These are phyloP conservation scores for Conus betulinus DNA, from an alignment of 1,140 invertebrate species.

Conservation along the genomic window DNA sequence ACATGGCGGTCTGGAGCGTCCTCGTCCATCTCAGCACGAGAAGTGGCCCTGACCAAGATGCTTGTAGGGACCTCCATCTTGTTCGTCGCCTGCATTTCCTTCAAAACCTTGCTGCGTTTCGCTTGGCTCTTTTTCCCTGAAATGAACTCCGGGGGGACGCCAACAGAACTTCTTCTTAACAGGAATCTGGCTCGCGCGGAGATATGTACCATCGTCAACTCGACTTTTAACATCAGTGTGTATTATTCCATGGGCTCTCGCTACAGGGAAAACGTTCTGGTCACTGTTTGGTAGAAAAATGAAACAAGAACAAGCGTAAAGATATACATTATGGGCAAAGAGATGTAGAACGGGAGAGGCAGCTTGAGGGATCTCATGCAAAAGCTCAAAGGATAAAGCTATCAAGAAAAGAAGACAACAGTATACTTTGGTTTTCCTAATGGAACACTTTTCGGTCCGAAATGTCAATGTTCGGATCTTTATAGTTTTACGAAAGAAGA, in stretches of 20 bases:
- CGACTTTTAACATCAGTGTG: background rate
- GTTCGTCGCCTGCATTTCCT: background rate
- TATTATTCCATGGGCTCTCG: slow-evolving; percentile 1
- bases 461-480: no score
- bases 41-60: slow-evolving; percentile 11
- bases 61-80: slow-evolving; percentile 3
- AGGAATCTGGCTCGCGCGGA: background rate
- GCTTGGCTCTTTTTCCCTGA: background rate
- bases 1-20: background rate
- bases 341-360: no score
- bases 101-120: background rate
- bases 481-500: no score
- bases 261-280: background rate
- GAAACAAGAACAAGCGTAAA: background rate
- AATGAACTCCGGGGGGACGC: background rate
- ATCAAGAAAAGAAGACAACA: no score
- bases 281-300: background rate
- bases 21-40: background rate
- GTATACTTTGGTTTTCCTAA: no score
- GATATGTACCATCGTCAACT: background rate
- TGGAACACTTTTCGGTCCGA: no score
- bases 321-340: no score
- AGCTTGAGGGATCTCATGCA: no score
- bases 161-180: background rate
- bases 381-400: no score